These are phyloP conservation scores for Grammomys surdaster DNA, from an alignment of 2,113 vertebrate genomes.

Conservation along the genomic window DNA sequence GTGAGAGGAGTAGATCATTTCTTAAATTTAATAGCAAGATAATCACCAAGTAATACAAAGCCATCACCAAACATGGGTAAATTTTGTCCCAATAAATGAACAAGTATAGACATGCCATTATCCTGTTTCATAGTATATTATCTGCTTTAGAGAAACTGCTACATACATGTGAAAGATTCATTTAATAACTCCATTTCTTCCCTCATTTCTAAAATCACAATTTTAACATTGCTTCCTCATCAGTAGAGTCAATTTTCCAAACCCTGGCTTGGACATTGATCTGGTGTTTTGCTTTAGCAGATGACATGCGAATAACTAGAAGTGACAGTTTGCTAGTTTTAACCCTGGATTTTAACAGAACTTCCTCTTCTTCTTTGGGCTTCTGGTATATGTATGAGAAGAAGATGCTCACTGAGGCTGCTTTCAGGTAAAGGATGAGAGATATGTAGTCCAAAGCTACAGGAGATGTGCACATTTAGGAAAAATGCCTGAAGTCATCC, in stretches of 20 bases:
- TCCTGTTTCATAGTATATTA: neutral
- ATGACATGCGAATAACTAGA: neutral
- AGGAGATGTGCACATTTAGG: too few species aligned
- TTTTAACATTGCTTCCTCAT: neutral
- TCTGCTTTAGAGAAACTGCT: conserved; percentile 10
- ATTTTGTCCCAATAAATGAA: neutral
- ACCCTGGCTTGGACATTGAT: neutral
- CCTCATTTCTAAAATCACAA: neutral
- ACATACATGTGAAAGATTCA: neutral
- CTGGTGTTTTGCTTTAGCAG: conserved; percentile 1
- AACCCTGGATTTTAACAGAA: neutral
- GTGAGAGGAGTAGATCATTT: neutral
- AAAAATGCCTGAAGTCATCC: neutral
- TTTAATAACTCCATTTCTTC: neutral
- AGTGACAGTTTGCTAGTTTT: neutral
- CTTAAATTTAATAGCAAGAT: conserved; percentile 14
- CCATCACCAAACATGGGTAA: neutral
- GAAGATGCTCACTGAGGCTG: neutral
- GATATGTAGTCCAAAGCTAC: neutral
- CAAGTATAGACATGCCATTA: neutral
- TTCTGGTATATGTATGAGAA: neutral
- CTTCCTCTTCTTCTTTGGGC: neutral
- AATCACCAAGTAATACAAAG: conserved; percentile 33
- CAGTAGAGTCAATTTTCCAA: neutral
- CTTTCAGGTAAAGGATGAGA: neutral